Percentiles rank a stretch among this genome's conserved stretches.
Conservation (phyloP, 2,888 invertebrate genomes). For the Dioctria rufipes region DNA sequence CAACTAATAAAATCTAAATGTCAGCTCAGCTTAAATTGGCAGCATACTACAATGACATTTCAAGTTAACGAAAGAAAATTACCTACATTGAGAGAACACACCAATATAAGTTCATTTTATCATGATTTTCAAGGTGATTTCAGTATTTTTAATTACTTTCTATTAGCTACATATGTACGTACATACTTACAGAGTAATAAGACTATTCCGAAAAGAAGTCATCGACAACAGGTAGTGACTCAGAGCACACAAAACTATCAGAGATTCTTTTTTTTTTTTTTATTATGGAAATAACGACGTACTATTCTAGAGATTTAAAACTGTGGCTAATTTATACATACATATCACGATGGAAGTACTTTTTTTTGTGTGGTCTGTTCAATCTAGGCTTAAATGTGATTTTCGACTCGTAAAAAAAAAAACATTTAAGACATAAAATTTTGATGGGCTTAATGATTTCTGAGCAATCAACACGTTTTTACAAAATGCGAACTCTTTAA, state of each 20-base stretch:
- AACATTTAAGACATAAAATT: too few species aligned
- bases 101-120: constrained; percentile 23
- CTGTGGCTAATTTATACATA: neutral
- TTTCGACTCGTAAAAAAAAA: neutral
- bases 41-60: too few species aligned
- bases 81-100: neutral
- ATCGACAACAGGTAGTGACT: neutral
- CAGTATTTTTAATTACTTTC: constrained; percentile 45
- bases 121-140: constrained; percentile 41
- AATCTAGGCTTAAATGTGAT: neutral
- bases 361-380: neutral
- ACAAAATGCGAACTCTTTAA: too few species aligned
- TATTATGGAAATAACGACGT: constrained; percentile 10
- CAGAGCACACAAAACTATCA: constrained; percentile 38
- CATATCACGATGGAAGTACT: neutral
- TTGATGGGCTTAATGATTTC: too few species aligned
- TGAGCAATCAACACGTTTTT: too few species aligned
- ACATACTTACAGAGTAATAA: constrained; percentile 7
- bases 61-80: too few species aligned
- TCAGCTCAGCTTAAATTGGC: neutral
- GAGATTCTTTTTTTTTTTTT: too few species aligned
- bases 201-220: constrained; percentile 4
- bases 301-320: constrained; percentile 24
- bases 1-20: neutral
- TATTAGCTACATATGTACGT: neutral